Conservation (phyloP, 2,888 invertebrate genomes). For the Colostygia pectinataria region DNA sequence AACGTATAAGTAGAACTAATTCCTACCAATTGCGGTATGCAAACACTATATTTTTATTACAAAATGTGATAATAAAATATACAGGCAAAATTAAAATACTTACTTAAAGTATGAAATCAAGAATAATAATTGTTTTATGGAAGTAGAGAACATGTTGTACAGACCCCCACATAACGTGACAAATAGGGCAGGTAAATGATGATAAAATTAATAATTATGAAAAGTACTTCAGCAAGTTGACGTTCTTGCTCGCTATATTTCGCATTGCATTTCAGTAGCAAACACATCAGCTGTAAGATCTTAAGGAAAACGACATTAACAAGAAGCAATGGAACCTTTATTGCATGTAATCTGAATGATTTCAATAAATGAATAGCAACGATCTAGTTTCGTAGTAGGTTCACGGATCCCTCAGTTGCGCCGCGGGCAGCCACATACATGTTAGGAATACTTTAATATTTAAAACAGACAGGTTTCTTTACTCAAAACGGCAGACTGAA, state of each 20-base stretch:
- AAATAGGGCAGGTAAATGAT: no score
- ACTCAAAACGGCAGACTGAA: no score
- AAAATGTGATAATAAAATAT: no score
- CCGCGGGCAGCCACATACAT: slow-evolving; percentile 50
- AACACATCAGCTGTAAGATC: slow-evolving; percentile 8
- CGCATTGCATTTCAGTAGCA: slow-evolving; percentile 1
- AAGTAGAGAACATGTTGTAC: no score
- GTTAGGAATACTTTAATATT: slow-evolving; percentile 54
- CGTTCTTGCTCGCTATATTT: background rate
- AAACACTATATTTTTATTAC: no score
- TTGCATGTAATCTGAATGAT: slow-evolving; percentile 40
- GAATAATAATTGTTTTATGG: no score
- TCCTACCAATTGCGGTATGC: no score
- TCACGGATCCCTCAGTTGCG: slow-evolving; percentile 53
- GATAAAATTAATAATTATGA: no score
- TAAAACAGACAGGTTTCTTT: slow-evolving; percentile 29
- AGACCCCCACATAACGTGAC: no score
- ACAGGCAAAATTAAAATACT: no score
- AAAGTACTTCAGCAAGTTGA: background rate
- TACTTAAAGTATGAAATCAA: no score
- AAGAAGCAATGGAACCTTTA: slow-evolving; percentile 29
- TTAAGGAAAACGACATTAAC: slow-evolving; percentile 31
- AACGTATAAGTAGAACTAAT: no score
- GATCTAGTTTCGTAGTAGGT: slow-evolving; percentile 47
- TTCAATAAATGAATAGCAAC: slow-evolving; percentile 57